Conservation (phyloP, 2,113 vertebrate species). For the Ahaetulla prasina region DNA sequence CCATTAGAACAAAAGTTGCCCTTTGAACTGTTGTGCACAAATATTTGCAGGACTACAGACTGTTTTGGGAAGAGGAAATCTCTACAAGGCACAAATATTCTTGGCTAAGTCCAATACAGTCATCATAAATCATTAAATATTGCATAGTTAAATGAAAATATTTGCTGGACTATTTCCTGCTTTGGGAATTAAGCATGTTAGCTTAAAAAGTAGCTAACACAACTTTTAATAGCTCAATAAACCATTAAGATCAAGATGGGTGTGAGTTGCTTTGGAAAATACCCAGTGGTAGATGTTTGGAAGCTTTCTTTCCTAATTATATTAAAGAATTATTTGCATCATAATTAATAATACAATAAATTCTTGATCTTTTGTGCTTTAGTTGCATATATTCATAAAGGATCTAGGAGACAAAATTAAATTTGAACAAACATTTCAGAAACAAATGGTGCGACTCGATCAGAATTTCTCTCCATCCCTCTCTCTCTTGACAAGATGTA, state of each 20-base stretch:
- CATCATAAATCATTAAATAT: constrained; percentile 18
- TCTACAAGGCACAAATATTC: neutral
- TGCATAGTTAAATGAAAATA: constrained; percentile 7
- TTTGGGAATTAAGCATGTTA: neutral
- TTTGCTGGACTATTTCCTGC: neutral
- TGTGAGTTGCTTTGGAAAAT: neutral
- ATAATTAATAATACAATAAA: too few species aligned
- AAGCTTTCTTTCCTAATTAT: neutral
- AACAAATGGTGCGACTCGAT: neutral
- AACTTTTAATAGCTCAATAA: constrained; percentile 3
- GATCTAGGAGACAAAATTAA: neutral
- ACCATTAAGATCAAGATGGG: neutral
- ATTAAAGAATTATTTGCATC: neutral
- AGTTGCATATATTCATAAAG: neutral
- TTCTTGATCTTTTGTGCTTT: neutral
- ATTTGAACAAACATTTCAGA: neutral
- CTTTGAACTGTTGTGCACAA: neutral
- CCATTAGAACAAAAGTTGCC: neutral
- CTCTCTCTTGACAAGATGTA: neutral
- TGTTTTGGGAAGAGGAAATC: neutral
- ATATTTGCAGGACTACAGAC: neutral
- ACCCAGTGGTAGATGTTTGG: neutral
- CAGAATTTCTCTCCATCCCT: neutral
- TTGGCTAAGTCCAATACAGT: neutral
- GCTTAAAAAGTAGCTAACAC: neutral